Conservation (phyloP, 2,797 vertebrate genomes). For the Micropoecilia bifurca region DNA sequence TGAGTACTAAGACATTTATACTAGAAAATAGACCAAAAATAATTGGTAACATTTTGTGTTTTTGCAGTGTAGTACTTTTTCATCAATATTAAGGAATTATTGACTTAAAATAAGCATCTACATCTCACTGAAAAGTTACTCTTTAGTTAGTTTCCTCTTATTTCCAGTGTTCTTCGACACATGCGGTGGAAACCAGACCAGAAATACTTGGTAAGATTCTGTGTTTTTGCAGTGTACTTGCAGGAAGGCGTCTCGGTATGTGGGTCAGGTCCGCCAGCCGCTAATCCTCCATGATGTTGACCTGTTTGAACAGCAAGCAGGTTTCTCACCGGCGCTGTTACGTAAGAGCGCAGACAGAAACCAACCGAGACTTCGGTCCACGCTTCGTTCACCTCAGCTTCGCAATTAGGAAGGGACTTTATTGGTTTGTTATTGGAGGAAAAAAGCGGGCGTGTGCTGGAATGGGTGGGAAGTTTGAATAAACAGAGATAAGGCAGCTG, state of each 20-base stretch:
- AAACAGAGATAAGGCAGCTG: slow-evolving; percentile 54
- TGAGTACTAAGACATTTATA: no score
- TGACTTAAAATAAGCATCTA: no score
- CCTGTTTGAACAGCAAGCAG: slow-evolving; percentile 81
- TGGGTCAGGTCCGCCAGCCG: slow-evolving; percentile 63
- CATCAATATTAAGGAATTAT: no score
- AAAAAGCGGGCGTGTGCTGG: slow-evolving; percentile 18
- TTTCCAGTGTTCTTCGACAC: no score
- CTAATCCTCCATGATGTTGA: slow-evolving; percentile 69
- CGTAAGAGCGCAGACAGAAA: slow-evolving; percentile 58
- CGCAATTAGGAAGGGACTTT: slow-evolving; percentile 67
- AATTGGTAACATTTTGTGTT: no score
- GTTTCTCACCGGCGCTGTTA: slow-evolving; percentile 75
- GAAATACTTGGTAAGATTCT: no score
- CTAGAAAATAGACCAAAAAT: no score
- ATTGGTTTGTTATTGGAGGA: neutral
- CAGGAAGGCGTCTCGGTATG: slow-evolving; percentile 58
- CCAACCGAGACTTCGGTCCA: slow-evolving; percentile 46
- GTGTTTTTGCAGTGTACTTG: slow-evolving; percentile 18
- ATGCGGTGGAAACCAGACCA: no score
- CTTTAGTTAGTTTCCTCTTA: no score
- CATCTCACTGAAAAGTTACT: no score
- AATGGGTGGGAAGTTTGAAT: slow-evolving; percentile 54
- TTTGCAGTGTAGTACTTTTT: no score
- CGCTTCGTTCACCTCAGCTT: slow-evolving; percentile 67